phyloP scores from a whole-genome alignment of 1,140 invertebrate genomes.

The Drosophila gunungcola region DNA sequence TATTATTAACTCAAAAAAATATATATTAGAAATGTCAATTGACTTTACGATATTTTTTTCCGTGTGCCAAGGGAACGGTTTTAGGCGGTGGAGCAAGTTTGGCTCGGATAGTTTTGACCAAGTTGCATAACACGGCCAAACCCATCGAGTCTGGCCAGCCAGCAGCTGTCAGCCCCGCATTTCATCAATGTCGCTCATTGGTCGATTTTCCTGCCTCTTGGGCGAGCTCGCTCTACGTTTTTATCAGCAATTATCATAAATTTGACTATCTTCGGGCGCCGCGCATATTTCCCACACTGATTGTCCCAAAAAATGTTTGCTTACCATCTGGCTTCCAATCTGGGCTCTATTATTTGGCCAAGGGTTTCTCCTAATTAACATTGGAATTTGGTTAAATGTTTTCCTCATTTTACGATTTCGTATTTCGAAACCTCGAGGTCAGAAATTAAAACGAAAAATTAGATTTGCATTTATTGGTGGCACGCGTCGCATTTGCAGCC shows the following conservation, averaged over 20 bases:
- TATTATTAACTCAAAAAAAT: too few relatives aligned
- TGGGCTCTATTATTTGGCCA: conserved; percentile 14
- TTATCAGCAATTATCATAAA: conserved; percentile 63
- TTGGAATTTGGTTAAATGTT: conserved; percentile 60
- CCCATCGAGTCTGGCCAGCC: conserved; percentile 22
- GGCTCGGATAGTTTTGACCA: conserved; percentile 34
- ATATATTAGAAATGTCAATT: too few relatives aligned
- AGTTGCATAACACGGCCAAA: conserved; percentile 58
- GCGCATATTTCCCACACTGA: conserved; percentile 34
- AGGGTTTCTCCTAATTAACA: conserved; percentile 64
- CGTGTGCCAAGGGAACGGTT: conserved; percentile 6
- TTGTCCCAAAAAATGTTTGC: conserved; percentile 42
- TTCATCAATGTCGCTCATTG: conserved; percentile 69
- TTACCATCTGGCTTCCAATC: conserved; percentile 26
- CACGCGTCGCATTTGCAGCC: conserved; percentile 34
- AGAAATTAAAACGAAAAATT: conserved; percentile 11
- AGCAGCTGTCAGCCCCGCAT: conserved; percentile 65
- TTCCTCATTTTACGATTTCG: conserved; percentile 11
- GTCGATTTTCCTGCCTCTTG: conserved; percentile 8
- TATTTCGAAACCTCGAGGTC: conserved; percentile 35
- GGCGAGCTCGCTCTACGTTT: conserved; percentile 10
- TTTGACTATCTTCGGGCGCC: conserved; percentile 15
- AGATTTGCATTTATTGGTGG: conserved; percentile 58
- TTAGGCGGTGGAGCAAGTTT: conserved; percentile 50
- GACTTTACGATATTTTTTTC: background rate